phyloP scores from a whole-genome alignment of 2,113 vertebrate genomes.

The Cricetomys ansorgei region DNA sequence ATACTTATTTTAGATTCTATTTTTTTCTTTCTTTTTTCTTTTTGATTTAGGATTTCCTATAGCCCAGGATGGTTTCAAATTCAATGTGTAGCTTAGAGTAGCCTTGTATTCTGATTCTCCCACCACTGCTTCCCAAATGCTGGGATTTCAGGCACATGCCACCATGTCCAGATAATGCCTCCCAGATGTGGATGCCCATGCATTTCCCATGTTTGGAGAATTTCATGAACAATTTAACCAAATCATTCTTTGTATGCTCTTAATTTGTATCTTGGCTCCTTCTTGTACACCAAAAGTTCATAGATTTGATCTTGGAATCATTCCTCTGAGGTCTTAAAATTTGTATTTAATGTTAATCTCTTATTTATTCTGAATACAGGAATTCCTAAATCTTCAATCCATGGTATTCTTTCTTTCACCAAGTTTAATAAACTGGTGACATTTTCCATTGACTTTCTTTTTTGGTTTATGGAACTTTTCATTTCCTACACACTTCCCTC shows the following conservation, averaged over 20 bases:
- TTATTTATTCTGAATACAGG: neutral
- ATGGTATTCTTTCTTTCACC: neutral
- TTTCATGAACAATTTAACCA: neutral
- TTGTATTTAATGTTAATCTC: neutral
- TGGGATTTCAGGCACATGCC: no score
- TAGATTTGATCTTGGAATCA: neutral
- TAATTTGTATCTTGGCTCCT: neutral
- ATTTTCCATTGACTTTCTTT: neutral
- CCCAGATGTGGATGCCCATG: neutral
- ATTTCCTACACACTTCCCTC: neutral
- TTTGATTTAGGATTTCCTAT: neutral
- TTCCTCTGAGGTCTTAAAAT: neutral
- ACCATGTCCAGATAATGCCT: neutral
- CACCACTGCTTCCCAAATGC: neutral
- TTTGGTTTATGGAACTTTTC: neutral
- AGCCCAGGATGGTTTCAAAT: neutral
- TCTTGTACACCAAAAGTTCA: neutral
- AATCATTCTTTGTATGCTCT: neutral
- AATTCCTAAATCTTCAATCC: neutral
- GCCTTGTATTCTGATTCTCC: neutral
- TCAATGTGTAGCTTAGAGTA: neutral
- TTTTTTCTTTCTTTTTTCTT: neutral
- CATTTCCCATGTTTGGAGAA: neutral
- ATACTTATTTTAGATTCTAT: neutral
- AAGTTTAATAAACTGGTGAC: neutral